These are phyloP conservation scores for Lucinisca nassula DNA, from an alignment of 2,888 invertebrate genomes.

Conservation along the genomic window DNA sequence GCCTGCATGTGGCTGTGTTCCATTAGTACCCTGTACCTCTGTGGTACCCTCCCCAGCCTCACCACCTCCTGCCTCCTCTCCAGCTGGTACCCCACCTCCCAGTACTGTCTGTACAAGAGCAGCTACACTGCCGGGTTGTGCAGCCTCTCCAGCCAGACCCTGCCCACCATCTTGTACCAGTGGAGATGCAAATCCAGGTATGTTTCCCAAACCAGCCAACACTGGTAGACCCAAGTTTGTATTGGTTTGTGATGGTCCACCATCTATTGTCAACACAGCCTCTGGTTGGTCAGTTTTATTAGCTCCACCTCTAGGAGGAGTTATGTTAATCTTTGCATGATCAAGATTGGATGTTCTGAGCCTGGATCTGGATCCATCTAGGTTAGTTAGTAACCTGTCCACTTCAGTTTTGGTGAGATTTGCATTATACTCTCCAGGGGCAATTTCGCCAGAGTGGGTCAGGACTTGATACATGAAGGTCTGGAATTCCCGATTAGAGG, in stretches of 20 bases:
- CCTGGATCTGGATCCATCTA: slow-evolving; percentile 17
- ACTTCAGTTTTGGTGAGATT: slow-evolving; percentile 54
- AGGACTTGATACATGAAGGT: slow-evolving; percentile 64
- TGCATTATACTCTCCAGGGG: slow-evolving; percentile 60
- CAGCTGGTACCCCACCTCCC: slow-evolving; percentile 3
- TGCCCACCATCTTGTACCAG: slow-evolving; percentile 22
- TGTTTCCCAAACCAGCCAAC: background rate
- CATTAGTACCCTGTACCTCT: background rate
- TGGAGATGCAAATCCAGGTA: background rate
- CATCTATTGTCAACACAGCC: slow-evolving; percentile 51
- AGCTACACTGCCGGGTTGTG: slow-evolving; percentile 39
- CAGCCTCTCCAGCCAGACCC: background rate
- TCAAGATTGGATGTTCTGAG: slow-evolving; percentile 42
- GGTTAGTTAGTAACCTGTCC: slow-evolving; percentile 40
- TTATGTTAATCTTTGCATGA: slow-evolving; percentile 44
- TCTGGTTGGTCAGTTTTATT: background rate
- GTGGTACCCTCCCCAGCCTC: background rate
- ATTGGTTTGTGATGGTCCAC: slow-evolving; percentile 13
- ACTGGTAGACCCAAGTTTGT: background rate
- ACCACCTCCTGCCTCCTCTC: slow-evolving; percentile 5
- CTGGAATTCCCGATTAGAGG: slow-evolving; percentile 53
- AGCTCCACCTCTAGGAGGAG: background rate
- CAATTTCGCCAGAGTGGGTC: slow-evolving; percentile 34
- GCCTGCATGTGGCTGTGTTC: background rate
- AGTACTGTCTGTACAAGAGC: slow-evolving; percentile 41